Evolutionary conservation across 2,888 invertebrate genomes (phyloP).

Genomic region (Drosophila paramelanica): DNA sequence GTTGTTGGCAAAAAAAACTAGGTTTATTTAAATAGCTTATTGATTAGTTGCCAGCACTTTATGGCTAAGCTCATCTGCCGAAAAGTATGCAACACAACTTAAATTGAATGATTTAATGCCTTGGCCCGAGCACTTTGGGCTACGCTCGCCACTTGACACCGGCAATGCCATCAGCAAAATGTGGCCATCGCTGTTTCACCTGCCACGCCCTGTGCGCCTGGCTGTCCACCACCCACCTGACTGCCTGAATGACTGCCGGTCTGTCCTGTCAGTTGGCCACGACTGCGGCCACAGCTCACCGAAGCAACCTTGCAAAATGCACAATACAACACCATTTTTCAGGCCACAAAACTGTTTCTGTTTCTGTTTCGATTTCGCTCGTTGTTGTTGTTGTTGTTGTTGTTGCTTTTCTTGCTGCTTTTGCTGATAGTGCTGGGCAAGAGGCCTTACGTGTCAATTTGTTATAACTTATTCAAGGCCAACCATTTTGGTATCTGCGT

Average conservation of each 20-base stretch:
- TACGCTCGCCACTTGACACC: conserved; percentile 28
- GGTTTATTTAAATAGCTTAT: conserved; percentile 23
- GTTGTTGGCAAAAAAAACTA: conserved; percentile 5
- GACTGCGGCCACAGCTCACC: conserved; percentile 30
- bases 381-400: conserved; percentile 15
- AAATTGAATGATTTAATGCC: conserved; percentile 49
- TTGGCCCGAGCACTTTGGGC: conserved; percentile 18
- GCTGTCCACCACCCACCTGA: conserved; percentile 9
- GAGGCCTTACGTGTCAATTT: conserved; percentile 78
- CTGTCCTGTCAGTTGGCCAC: conserved; percentile 7
- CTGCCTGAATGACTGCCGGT: conserved; percentile 1
- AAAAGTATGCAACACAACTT: conserved; percentile 7
- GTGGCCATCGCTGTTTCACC: conserved; percentile 20
- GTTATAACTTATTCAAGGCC: conserved; percentile 80
- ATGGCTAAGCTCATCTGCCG: neutral
- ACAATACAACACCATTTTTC: conserved; percentile 68
- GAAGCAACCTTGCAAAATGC: conserved; percentile 58
- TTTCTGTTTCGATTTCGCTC: conserved; percentile 21
- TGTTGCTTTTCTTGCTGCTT: conserved; percentile 15
- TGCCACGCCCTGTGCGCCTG: conserved; percentile 20
- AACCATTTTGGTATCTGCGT: conserved; percentile 65
- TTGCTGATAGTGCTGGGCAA: conserved; percentile 64
- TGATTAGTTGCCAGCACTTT: conserved; percentile 37
- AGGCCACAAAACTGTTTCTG: conserved; percentile 54
- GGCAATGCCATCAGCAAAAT: conserved; percentile 44